Evolutionary conservation across 2,797 vertebrate species (phyloP).

Genomic region (Pipistrellus pipistrellus): DNA sequence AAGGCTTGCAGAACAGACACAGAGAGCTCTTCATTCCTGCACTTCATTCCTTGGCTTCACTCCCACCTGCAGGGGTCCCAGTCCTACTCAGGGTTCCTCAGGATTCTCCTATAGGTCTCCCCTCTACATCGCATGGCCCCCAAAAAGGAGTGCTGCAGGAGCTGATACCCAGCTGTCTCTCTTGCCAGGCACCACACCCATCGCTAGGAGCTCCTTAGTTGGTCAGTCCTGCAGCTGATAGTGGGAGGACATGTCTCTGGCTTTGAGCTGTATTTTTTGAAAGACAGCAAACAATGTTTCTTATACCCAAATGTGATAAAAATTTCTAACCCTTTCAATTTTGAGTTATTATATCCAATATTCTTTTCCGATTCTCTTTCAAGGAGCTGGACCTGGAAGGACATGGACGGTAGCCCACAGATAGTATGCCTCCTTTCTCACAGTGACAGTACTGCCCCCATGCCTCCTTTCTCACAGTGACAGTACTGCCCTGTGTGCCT

Average conservation of each 20-base stretch:
- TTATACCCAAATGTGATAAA: neutral
- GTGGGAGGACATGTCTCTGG: neutral
- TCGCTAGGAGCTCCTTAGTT: too few relatives aligned
- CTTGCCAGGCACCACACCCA: fast-evolving
- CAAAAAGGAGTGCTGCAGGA: neutral
- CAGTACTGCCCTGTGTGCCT: too few relatives aligned
- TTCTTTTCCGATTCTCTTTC: neutral
- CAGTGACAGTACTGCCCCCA: too few relatives aligned
- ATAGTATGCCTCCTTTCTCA: neutral
- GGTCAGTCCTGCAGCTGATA: too few relatives aligned
- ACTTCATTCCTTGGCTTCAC: neutral
- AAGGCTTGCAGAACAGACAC: neutral
- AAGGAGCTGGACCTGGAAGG: neutral
- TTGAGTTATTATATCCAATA: neutral
- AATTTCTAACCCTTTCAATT: neutral
- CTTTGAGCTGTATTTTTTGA: neutral
- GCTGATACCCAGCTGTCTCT: fast-evolving
- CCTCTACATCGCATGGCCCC: fast-evolving
- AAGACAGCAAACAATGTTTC: neutral
- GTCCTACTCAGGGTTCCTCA: neutral
- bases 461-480: too few relatives aligned
- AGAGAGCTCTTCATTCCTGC: neutral
- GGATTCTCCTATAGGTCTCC: fast-evolving
- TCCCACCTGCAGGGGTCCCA: neutral
- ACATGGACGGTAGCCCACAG: neutral